Base-by-base conservation (phyloP, 1,140 invertebrate genomes). In the Drosophila melanogaster region DNA sequence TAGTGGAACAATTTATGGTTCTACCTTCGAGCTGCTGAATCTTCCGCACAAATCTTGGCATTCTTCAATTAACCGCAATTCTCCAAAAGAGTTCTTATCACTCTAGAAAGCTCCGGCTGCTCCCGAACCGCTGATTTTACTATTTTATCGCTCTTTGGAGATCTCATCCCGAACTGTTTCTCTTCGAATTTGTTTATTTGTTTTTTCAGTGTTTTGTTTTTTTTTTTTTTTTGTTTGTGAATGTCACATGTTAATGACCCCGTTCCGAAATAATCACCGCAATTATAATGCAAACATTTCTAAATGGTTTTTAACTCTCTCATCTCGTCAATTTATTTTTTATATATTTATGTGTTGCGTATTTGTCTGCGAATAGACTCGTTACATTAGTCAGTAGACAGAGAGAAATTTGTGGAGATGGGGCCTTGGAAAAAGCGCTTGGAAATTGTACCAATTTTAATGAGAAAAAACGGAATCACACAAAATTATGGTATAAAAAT, bases 201-300 rank as follows among this genome's bases (percentile, higher is more conserved):
- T 19, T 61, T 54, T 22, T 33, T 30, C 37, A 14, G 37, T 38
- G n/a, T n/a, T 80, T 49, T 61, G 51, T 19, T 61, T 54, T 49
- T 40, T 12, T 14, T 44, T 66, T 57, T 77, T 77, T 64, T 41
- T 40, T 58, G 59, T 81, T 58, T 57, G 33, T 62, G 70, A 75
- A 79, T 83, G 84, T 77, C 84, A 80, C 73, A 89, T 87, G 84
- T 87, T 80, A 87, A 87, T 87, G 84, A 87, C 84, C 84, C 79
- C 84, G 58, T 55, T 77, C 49, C 19, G 38, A 70, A 85, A 90
- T 87, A 89, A 89, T 90, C 62, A 40, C 84, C 57, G 77, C 65
- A 84, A 87, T 87, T 87, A 87, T 90, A 77, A 77, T 69, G 72
- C 66, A 89, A 79, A 89, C 79, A 76, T 64, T 84, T 89, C 53